A percentile compares a stretch with the other conserved stretches of the same genome.
These are phyloP conservation scores for Cepphus grylle DNA, from an alignment of 2,113 vertebrate species.

Conservation along the genomic window DNA sequence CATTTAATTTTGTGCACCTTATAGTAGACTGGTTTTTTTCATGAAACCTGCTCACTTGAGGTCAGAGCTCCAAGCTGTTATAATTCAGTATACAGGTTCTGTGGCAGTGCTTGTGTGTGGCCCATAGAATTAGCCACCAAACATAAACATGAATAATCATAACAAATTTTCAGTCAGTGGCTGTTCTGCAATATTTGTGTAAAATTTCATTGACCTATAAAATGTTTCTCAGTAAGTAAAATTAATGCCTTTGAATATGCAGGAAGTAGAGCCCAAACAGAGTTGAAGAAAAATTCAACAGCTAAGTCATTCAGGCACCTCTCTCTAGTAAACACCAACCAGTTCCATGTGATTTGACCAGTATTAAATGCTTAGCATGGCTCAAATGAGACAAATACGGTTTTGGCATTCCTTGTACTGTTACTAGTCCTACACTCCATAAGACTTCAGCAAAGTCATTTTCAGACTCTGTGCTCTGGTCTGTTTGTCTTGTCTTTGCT, in stretches of 20 bases:
- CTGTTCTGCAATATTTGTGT: conserved; percentile 41
- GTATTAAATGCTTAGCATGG: not conserved
- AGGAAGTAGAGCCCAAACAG: conserved; percentile 15
- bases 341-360: not conserved
- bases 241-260: conserved; percentile 6
- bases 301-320: not conserved
- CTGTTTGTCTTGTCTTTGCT: not conserved
- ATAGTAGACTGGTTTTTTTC: not conserved
- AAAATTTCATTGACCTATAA: conserved; percentile 48
- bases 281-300: not conserved
- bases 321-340: not conserved
- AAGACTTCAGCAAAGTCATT: not conserved
- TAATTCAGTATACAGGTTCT: not conserved
- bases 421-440: not conserved
- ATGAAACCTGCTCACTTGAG: not conserved
- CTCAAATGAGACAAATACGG: not conserved
- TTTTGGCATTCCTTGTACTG: not conserved
- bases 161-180: conserved; percentile 22
- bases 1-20: not conserved
- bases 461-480: not conserved
- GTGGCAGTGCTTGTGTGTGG: conserved; percentile 29
- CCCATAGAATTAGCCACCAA: conserved; percentile 24
- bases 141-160: conserved; percentile 17
- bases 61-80: not conserved
- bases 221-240: conserved; percentile 16